Evolutionary conservation across 30 jellyfish, hydroid and myxozoan species (phyloP).

Genomic region (Aurelia aurita complex sp. Pacific): DNA sequence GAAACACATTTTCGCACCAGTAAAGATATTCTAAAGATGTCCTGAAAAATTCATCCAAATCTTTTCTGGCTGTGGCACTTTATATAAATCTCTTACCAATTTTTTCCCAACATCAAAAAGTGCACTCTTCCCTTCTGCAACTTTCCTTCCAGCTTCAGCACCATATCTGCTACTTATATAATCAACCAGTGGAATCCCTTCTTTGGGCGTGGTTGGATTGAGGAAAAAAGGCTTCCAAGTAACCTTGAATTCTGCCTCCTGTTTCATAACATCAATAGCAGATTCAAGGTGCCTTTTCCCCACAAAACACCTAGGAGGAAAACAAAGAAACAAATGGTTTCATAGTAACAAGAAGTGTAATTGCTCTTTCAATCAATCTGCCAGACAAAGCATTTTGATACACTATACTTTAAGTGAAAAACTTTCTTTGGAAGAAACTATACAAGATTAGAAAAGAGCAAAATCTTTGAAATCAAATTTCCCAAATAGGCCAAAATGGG

Average conservation of each 20-base stretch:
- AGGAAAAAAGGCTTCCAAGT: constrained; percentile 89
- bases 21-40: not conserved
- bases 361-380: not conserved
- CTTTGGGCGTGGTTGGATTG: constrained; percentile 74
- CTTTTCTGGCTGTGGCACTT: not conserved
- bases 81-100: constrained; percentile 41
- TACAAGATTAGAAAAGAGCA: too few species aligned
- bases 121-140: constrained; percentile 71
- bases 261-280: constrained; percentile 59
- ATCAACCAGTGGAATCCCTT: constrained; percentile 78
- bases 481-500: too few species aligned
- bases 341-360: not conserved
- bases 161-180: constrained; percentile 80
- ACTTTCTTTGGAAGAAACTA: too few species aligned
- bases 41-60: not conserved
- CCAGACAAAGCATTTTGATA: too few species aligned
- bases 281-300: constrained; percentile 87
- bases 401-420: too few species aligned
- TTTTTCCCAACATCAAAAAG: constrained; percentile 71
- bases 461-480: too few species aligned
- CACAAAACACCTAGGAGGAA: constrained; percentile 80
- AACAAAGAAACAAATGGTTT: too few species aligned
- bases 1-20: not conserved
- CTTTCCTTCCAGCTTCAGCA: constrained; percentile 77
- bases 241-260: constrained; percentile 75